Evolutionary conservation across 2,113 vertebrate genomes (phyloP).

Genomic region (Nothoprocta perdicaria): DNA sequence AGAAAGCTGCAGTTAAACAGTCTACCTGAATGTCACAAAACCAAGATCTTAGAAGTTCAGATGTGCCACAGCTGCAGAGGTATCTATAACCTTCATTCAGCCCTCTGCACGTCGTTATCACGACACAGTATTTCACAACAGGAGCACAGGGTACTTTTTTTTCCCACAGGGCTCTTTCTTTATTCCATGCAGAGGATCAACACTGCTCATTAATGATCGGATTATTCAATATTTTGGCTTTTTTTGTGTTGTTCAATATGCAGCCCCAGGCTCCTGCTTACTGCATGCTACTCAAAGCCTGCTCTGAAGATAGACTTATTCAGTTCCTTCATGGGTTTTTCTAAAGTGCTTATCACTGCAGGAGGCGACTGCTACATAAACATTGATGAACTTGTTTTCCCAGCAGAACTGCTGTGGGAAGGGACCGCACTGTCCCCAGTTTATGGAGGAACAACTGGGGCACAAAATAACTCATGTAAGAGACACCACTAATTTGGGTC

Average conservation of each 20-base stretch:
- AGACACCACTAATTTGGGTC: background rate
- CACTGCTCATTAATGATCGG: background rate
- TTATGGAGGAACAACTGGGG: background rate
- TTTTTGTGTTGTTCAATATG: background rate
- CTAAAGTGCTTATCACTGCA: constrained; percentile 34
- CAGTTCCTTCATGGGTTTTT: constrained; percentile 38
- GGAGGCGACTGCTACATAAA: constrained; percentile 37
- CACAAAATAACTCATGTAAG: background rate
- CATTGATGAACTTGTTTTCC: constrained; percentile 42
- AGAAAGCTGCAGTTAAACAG: background rate
- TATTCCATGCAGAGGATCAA: background rate
- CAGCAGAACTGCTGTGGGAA: constrained; percentile 10
- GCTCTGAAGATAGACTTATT: constrained; percentile 43
- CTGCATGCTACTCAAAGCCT: constrained; percentile 24
- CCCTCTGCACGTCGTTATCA: background rate
- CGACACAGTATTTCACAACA: background rate
- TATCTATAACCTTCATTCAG: background rate
- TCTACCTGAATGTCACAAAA: background rate
- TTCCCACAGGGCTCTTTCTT: background rate
- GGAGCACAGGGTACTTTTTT: background rate
- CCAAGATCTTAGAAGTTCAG: background rate
- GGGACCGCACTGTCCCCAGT: background rate
- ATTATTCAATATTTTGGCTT: constrained; percentile 36
- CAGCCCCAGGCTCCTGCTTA: constrained; percentile 8
- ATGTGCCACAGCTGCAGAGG: background rate